Evolutionary conservation across 2,888 invertebrate genomes (phyloP), one percentile per base, ranked within the genome.

Genomic region (Drosophila ustulata): DNA sequence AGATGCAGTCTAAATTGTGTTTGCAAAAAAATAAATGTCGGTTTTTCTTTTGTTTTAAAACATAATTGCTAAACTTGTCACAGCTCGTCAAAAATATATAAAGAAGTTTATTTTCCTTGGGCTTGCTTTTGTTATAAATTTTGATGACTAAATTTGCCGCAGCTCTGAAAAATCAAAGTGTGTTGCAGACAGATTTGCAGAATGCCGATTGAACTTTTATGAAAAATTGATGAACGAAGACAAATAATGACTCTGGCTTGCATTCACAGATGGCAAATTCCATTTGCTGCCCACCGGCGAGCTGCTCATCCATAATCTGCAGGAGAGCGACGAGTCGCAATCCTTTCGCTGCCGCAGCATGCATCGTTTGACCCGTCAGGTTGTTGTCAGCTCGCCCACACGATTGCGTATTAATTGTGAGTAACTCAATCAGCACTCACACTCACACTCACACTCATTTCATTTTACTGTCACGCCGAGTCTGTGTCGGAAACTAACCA

Each of bases 221-320:
- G 37, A 58, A 30, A 39, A 23, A 11, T 52, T 63, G 53, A 28
- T 45, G 30, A 64, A 34, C 57, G 25, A 37, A 30, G 26, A 56
- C 34, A 56, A 55, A 46, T 56, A 26, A 56, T 56, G 32, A 32
- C 28, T 18, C n/a, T n/a, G 49, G 46, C 23, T 50, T 49, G 18
- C 28, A 46, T 51, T 64, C 39, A 61, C 93, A 95, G 95, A 96
- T 92, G 96, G 95, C 75, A 96, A 96, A 92, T 96, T 95, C 92
- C 95, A 96, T 92, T 94, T 96, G 86, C 93, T 96, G 87, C 95
- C 95, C 76, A 95, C 95, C 65, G 96, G 96, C 67, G 96, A 96
- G 91, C 93, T 96, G 78, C 93, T 96, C 82, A 95, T 96, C 76
- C 95, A 96, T 93, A 95, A 95, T 91, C 93, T 96, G 85, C 95